Percentiles rank a stretch among this genome's conserved stretches.
These are phyloP conservation scores for Drosophila eugracilis DNA, from an alignment of 1,140 invertebrate species.

Conservation along the genomic window DNA sequence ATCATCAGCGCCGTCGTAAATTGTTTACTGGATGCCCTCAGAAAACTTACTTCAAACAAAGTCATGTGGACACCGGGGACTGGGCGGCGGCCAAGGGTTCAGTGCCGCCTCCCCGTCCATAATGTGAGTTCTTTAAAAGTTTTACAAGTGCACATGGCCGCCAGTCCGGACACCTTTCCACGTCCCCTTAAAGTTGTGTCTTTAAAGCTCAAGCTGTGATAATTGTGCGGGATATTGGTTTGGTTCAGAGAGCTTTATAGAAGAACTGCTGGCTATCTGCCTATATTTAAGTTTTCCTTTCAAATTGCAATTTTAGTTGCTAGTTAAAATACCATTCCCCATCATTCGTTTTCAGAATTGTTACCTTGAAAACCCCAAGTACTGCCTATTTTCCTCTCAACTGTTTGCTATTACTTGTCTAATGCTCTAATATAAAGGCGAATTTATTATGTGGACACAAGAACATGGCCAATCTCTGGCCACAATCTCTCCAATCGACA, in stretches of 20 bases:
- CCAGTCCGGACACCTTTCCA: slow-evolving; percentile 17
- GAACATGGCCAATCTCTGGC: too few relatives aligned
- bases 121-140: slow-evolving; percentile 79
- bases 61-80: slow-evolving; percentile 73
- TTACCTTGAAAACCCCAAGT: too few relatives aligned
- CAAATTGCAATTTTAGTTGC: too few relatives aligned
- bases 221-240: too few relatives aligned
- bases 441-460: too few relatives aligned
- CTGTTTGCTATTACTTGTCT: slow-evolving; percentile 44
- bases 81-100: slow-evolving; percentile 53
- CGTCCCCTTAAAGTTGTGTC: slow-evolving; percentile 2
- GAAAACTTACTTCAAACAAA: slow-evolving; percentile 80
- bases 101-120: slow-evolving; percentile 34
- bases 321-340: too few relatives aligned
- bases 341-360: too few relatives aligned
- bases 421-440: slow-evolving; percentile 33
- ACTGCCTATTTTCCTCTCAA: slow-evolving; percentile 37
- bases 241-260: too few relatives aligned
- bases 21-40: slow-evolving; percentile 78
- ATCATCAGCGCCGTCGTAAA: slow-evolving; percentile 80
- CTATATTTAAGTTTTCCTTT: too few relatives aligned
- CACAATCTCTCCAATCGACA: slow-evolving; percentile 8
- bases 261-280: too few relatives aligned
- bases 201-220: too few relatives aligned
- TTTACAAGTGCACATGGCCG: slow-evolving; percentile 63